Evolutionary conservation across 53 echinoderm and acorn worm genomes (phyloP).

Genomic region (Temnopleurus reevesii): DNA sequence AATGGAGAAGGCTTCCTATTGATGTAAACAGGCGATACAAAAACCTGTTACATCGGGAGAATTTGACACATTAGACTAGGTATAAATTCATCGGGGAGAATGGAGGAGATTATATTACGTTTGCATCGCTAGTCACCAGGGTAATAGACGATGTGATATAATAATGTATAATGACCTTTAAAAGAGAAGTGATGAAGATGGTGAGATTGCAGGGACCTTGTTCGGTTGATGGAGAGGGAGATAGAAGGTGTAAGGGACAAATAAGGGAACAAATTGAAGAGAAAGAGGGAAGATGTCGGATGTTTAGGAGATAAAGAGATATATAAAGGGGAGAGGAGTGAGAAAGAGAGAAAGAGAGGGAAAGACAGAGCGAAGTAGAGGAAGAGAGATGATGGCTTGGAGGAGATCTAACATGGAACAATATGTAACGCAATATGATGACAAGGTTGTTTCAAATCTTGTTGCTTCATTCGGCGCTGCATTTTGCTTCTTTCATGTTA

Average conservation of each 20-base stretch:
- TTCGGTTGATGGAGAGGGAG: background rate
- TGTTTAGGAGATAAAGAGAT: background rate
- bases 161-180: constrained; percentile 28
- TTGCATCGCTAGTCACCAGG: background rate
- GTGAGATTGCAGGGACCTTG: background rate
- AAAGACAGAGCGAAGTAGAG: background rate
- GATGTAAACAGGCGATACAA: constrained; percentile 9
- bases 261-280: background rate
- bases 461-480: too few species aligned
- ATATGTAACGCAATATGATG: too few species aligned
- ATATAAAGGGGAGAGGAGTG: background rate
- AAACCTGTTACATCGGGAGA: constrained; percentile 25
- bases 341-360: background rate
- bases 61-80: constrained; percentile 8
- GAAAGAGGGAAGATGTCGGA: background rate
- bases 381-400: too few species aligned
- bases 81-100: background rate
- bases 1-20: background rate
- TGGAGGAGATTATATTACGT: background rate
- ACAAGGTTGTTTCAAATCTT: too few species aligned
- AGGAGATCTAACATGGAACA: too few species aligned
- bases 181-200: constrained; percentile 20
- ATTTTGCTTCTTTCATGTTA: too few species aligned
- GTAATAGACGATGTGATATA: background rate
- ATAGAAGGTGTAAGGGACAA: background rate